Evolutionary conservation across 2,797 vertebrate genomes (phyloP).

Genomic region (Bryconaethiops microstoma): DNA sequence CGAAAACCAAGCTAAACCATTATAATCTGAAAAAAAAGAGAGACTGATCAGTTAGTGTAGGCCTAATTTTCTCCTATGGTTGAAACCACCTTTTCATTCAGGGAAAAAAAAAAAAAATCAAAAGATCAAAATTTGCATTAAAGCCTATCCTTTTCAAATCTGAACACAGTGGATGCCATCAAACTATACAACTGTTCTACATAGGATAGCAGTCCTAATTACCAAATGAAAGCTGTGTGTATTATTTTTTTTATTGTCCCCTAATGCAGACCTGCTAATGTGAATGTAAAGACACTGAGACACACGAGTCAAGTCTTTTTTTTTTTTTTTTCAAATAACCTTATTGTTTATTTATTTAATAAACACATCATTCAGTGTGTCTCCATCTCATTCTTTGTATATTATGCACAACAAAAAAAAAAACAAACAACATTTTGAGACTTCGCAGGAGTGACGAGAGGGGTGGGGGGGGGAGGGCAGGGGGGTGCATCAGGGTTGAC

Average conservation of each 20-base stretch:
- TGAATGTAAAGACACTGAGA: background rate
- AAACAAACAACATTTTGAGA: slow-evolving; percentile 61
- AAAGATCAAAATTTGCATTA: background rate
- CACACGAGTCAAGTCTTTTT: slow-evolving; percentile 63
- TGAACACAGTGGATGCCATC: background rate
- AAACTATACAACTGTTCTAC: background rate
- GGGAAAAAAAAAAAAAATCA: background rate
- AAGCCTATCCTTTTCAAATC: background rate
- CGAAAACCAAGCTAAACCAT: background rate
- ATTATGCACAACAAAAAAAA: slow-evolving; percentile 60
- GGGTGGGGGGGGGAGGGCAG: slow-evolving; percentile 35
- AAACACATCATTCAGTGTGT: slow-evolving; percentile 77
- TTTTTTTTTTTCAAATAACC: slow-evolving; percentile 61
- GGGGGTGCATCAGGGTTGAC: slow-evolving; percentile 72
- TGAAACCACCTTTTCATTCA: background rate
- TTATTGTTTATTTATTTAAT: slow-evolving; percentile 74
- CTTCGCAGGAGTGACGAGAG: slow-evolving; percentile 59
- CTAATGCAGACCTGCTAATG: background rate
- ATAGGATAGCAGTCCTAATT: background rate
- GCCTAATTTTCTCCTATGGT: background rate
- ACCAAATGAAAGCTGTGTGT: background rate
- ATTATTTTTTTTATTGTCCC: background rate
- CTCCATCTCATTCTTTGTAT: slow-evolving; percentile 69
- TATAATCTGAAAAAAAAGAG: background rate
- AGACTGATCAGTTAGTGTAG: no score